Percentiles rank a stretch among this genome's conserved stretches.
Conservation (phyloP, 1,140 invertebrate species). For the Drosophila micromelanica region DNA sequence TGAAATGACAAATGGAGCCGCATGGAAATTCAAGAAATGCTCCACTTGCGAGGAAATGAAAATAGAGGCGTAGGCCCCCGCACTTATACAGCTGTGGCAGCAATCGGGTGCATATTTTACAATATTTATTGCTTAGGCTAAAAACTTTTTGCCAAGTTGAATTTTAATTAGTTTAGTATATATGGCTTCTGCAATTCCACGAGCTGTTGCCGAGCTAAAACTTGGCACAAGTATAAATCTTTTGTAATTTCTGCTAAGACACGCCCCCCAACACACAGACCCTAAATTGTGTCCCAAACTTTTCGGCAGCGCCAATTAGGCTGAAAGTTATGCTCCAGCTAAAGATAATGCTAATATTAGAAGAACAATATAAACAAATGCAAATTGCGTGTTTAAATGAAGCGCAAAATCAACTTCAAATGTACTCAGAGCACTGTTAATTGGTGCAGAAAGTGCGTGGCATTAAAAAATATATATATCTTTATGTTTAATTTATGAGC, state of each 20-base stretch:
- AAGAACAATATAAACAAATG: conserved; percentile 58
- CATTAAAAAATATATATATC: conserved; percentile 21
- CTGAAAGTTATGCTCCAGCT: conserved; percentile 27
- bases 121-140: conserved; percentile 79
- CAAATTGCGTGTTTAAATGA: conserved; percentile 65
- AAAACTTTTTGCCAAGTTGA: conserved; percentile 82
- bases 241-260: conserved; percentile 13
- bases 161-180: conserved; percentile 82
- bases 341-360: conserved; percentile 48
- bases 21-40: conserved; percentile 59
- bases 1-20: conserved; percentile 79
- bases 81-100: neutral
- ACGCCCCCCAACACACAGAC: conserved; percentile 22
- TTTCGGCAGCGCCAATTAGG: conserved; percentile 65
- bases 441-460: conserved; percentile 60
- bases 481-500: conserved; percentile 72
- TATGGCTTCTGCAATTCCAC: conserved; percentile 59
- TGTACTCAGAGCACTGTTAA: conserved; percentile 44
- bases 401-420: conserved; percentile 64
- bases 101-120: conserved; percentile 65
- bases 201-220: conserved; percentile 29
- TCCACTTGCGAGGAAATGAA: conserved; percentile 64
- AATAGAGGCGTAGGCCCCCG: conserved; percentile 32
- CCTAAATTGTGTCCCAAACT: conserved; percentile 56
- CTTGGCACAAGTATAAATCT: conserved; percentile 66